Evolutionary conservation across 2,888 invertebrate genomes (phyloP).

Genomic region (Blastobasis lacticolella): DNA sequence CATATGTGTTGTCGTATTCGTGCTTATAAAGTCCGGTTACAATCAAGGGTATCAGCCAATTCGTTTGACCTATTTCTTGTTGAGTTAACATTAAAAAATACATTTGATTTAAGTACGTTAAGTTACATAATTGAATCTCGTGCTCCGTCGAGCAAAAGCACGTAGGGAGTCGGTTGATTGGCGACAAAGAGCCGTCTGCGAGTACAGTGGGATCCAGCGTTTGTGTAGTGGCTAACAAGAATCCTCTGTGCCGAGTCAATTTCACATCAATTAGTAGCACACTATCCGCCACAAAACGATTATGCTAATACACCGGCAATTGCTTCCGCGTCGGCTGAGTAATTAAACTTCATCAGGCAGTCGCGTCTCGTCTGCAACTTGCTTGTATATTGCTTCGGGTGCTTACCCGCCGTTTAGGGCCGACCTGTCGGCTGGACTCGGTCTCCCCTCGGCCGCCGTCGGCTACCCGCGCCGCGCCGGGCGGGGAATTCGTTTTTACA

Average conservation of each 20-base stretch:
- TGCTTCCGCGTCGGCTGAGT: conserved; percentile 43
- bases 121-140: too few relatives aligned
- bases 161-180: too few relatives aligned
- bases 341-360: conserved; percentile 55
- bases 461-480: conserved; percentile 14
- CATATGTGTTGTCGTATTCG: too few relatives aligned
- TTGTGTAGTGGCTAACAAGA: neutral
- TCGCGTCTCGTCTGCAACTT: conserved; percentile 40
- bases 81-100: too few relatives aligned
- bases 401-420: neutral
- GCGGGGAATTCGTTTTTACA: conserved; percentile 18
- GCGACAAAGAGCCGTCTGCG: too few relatives aligned
- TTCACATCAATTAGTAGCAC: conserved; percentile 45
- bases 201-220: neutral
- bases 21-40: too few relatives aligned
- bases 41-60: too few relatives aligned
- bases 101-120: too few relatives aligned
- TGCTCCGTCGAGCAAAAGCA: too few relatives aligned
- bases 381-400: conserved; percentile 25
- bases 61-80: too few relatives aligned
- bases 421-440: neutral
- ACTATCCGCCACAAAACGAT: conserved; percentile 40
- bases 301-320: conserved; percentile 53
- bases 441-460: conserved; percentile 20
- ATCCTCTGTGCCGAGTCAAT: conserved; percentile 22